These are phyloP conservation scores for Halotydeus destructor DNA, from an alignment of 1,140 invertebrate genomes.

Conservation along the genomic window DNA sequence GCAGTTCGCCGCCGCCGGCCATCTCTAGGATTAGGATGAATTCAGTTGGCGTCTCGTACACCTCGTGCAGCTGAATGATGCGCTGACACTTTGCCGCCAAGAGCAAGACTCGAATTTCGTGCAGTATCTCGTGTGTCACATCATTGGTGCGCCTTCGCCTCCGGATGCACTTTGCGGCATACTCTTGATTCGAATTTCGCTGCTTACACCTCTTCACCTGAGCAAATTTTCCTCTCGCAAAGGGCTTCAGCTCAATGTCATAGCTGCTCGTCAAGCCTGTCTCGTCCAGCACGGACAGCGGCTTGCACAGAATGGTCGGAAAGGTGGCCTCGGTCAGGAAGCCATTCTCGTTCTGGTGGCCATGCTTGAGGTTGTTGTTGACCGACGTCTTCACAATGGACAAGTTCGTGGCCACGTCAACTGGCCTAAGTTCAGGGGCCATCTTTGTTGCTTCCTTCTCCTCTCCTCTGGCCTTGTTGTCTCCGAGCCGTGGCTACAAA, in stretches of 20 bases:
- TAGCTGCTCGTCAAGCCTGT: not conserved
- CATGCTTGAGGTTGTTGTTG: not conserved
- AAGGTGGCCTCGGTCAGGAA: not conserved
- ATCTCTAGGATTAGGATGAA: slow-evolving; percentile 68
- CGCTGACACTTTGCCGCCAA: slow-evolving; percentile 50
- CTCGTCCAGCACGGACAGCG: not conserved
- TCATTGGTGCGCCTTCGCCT: slow-evolving; percentile 58
- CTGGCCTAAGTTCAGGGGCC: not conserved
- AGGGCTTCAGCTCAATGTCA: not conserved
- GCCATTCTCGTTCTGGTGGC: not conserved
- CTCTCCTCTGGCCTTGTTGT: not conserved
- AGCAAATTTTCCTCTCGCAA: slow-evolving; percentile 79
- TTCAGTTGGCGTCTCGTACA: slow-evolving; percentile 56
- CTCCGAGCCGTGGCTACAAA: not conserved
- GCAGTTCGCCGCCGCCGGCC: slow-evolving; percentile 73
- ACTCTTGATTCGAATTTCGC: slow-evolving; percentile 54
- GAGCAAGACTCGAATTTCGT: slow-evolving; percentile 73
- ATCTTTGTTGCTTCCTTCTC: not conserved
- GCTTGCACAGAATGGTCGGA: slow-evolving; percentile 1
- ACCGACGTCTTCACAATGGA: not conserved
- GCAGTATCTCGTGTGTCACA: slow-evolving; percentile 52
- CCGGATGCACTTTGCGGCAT: slow-evolving; percentile 84
- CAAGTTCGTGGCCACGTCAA: not conserved
- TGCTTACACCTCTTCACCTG: slow-evolving; percentile 71
- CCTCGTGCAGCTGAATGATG: slow-evolving; percentile 66